Percentiles rank a stretch among this genome's conserved stretches.
Conservation (phyloP, 92 coral and sea anemone species). For the Parazoanthus darwini region DNA sequence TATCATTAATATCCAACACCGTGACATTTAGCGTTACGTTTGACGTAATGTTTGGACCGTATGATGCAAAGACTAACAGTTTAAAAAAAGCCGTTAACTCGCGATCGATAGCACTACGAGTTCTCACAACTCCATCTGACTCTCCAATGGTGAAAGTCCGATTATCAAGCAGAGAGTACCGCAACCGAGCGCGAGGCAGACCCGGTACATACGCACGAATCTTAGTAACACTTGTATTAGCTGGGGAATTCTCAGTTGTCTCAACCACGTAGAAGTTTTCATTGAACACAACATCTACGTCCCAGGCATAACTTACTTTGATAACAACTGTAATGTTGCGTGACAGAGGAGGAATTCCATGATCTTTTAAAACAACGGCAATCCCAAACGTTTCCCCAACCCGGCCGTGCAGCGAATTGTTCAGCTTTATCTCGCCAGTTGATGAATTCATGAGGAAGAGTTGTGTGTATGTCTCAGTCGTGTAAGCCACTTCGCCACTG, state of each 20-base stretch:
- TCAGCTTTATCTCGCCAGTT: slow-evolving; percentile 48
- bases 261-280: slow-evolving; percentile 35
- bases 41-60: slow-evolving; percentile 59
- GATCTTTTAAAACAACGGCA: slow-evolving; percentile 43
- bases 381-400: slow-evolving; percentile 43
- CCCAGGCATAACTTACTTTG: slow-evolving; percentile 48
- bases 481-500: slow-evolving; percentile 38
- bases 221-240: slow-evolving; percentile 46
- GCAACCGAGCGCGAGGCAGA: slow-evolving; percentile 43
- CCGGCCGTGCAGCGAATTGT: slow-evolving; percentile 50
- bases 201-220: slow-evolving; percentile 53
- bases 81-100: slow-evolving; percentile 35
- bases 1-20: slow-evolving; percentile 53
- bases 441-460: slow-evolving; percentile 42
- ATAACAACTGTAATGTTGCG: slow-evolving; percentile 45
- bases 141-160: slow-evolving; percentile 38
- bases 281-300: slow-evolving; percentile 47
- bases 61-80: slow-evolving; percentile 43
- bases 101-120: slow-evolving; percentile 42
- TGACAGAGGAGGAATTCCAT: slow-evolving; percentile 35
- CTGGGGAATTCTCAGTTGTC: slow-evolving; percentile 49
- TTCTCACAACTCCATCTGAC: slow-evolving; percentile 33
- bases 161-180: slow-evolving; percentile 28
- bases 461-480: background rate
- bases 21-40: slow-evolving; percentile 56